Evolutionary conservation across 1,140 invertebrate species (phyloP).

Genomic region (Drosophila leontia): DNA sequence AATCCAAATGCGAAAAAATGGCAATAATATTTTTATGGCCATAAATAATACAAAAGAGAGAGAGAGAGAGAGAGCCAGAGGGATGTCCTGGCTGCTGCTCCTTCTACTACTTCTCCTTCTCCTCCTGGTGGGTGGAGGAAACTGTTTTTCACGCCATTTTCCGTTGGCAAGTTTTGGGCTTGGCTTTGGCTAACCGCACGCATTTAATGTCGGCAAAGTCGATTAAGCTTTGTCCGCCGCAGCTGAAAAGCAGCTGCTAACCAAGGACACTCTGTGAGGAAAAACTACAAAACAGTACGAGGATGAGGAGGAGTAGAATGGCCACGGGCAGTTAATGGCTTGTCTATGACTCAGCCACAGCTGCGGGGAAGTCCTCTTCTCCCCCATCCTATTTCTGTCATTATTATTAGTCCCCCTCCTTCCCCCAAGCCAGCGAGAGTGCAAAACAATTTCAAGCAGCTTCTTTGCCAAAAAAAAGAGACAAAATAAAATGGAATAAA

Average conservation of each 20-base stretch:
- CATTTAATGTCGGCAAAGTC: slow-evolving; percentile 81
- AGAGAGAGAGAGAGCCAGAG: slow-evolving; percentile 11
- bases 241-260: slow-evolving; percentile 46
- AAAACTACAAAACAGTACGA: neutral
- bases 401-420: slow-evolving; percentile 60
- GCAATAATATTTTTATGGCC: slow-evolving; percentile 84
- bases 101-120: neutral
- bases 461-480: slow-evolving; percentile 47
- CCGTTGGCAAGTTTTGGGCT: slow-evolving; percentile 19
- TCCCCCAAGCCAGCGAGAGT: slow-evolving; percentile 20
- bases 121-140: slow-evolving; percentile 6
- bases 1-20: slow-evolving; percentile 83
- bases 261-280: slow-evolving; percentile 9
- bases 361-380: slow-evolving; percentile 12
- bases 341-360: slow-evolving; percentile 59
- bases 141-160: slow-evolving; percentile 77
- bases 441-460: slow-evolving; percentile 68
- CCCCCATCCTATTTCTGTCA: slow-evolving; percentile 25
- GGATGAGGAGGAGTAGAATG: neutral
- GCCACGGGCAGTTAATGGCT: slow-evolving; percentile 35
- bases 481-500: neutral
- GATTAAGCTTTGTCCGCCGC: slow-evolving; percentile 69
- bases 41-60: slow-evolving; percentile 74
- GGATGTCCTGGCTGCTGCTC: slow-evolving; percentile 14
- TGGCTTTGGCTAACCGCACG: slow-evolving; percentile 64